Evolutionary conservation across 2,888 invertebrate genomes (phyloP).

Genomic region (Nephrocerus scutellatus): DNA sequence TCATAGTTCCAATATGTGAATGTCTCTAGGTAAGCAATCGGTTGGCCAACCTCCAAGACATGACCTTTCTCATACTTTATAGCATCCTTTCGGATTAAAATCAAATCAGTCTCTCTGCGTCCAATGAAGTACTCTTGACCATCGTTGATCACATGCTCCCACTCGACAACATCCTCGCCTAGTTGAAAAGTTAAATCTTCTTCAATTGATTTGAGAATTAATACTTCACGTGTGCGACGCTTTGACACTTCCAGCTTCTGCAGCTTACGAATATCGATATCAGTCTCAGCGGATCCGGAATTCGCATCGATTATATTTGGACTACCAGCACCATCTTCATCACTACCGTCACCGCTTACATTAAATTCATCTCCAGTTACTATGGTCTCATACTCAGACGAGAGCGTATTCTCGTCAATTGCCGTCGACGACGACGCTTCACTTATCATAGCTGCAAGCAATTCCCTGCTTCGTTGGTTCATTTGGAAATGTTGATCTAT

Average conservation of each 20-base stretch:
- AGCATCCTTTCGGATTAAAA: constrained; percentile 26
- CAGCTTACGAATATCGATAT: constrained; percentile 31
- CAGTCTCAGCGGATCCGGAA: constrained; percentile 18
- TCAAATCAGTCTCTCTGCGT: constrained; percentile 26
- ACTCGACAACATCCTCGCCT: constrained; percentile 34
- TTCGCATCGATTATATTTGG: constrained; percentile 34
- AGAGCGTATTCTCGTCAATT: not conserved
- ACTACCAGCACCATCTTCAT: not conserved
- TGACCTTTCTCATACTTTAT: constrained; percentile 20
- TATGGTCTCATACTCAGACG: not conserved
- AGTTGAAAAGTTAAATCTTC: constrained; percentile 35
- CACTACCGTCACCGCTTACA: not conserved
- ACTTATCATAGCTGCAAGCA: constrained; percentile 17
- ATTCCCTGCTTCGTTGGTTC: constrained; percentile 16
- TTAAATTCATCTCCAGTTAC: constrained; percentile 5
- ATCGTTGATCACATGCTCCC: constrained; percentile 35
- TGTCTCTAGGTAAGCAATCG: constrained; percentile 28
- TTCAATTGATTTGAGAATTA: constrained; percentile 35
- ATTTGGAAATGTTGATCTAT: constrained; percentile 18
- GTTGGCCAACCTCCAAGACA: constrained; percentile 20
- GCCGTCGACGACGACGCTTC: not conserved
- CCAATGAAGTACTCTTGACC: constrained; percentile 37
- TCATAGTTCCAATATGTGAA: constrained; percentile 35
- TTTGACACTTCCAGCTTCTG: constrained; percentile 32
- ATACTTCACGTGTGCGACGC: constrained; percentile 37